These are phyloP conservation scores for Leptarthrus brevirostris DNA, from an alignment of 2,888 invertebrate species.

Conservation along the genomic window DNA sequence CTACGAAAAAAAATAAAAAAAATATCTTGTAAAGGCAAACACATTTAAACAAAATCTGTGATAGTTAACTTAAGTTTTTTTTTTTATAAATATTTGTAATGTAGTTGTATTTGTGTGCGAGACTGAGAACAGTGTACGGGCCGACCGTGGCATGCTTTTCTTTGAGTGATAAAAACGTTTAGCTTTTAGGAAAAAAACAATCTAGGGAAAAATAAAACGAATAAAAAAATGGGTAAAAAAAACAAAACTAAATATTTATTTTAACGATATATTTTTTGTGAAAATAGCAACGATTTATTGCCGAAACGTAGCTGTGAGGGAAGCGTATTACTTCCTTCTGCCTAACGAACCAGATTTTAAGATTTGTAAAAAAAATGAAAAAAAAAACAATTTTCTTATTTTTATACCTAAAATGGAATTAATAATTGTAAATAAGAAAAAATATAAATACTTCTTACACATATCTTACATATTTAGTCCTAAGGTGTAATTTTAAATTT, in stretches of 20 bases:
- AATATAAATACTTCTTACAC: constrained; percentile 12
- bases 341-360: constrained; percentile 25
- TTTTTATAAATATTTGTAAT: constrained; percentile 25
- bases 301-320: constrained; percentile 42
- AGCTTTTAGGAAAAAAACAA: background rate
- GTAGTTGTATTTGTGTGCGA: constrained; percentile 27
- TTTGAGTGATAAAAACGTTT: constrained; percentile 41
- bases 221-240: constrained; percentile 15
- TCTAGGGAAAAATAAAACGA: background rate
- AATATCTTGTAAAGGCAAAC: constrained; percentile 21
- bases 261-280: constrained; percentile 13
- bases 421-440: constrained; percentile 36
- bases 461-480: constrained; percentile 11
- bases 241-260: constrained; percentile 22
- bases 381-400: background rate
- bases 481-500: constrained; percentile 28
- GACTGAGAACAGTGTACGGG: constrained; percentile 37
- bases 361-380: constrained; percentile 18
- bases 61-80: constrained; percentile 40
- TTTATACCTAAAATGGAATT: constrained; percentile 1
- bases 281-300: constrained; percentile 46
- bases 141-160: constrained; percentile 37
- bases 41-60: constrained; percentile 46
- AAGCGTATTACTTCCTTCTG: constrained; percentile 14
- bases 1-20: constrained; percentile 14